A percentile compares a stretch with the other conserved stretches of the same genome.
These are phyloP conservation scores for Sarcophaga peregrina DNA, from an alignment of 1,140 invertebrate genomes.

Conservation along the genomic window DNA sequence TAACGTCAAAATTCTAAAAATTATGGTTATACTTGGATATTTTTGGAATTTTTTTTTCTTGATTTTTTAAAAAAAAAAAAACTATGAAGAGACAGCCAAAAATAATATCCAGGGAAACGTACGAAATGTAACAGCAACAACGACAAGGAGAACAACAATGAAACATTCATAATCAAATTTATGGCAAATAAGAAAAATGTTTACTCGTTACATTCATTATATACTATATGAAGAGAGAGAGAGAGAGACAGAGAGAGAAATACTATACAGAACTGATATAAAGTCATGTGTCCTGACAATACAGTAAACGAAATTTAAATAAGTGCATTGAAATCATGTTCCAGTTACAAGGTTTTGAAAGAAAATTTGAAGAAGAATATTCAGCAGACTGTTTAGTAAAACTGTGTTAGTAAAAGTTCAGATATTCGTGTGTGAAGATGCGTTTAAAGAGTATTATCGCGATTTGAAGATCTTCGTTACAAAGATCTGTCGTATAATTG, in stretches of 20 bases:
- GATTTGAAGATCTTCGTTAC: no score
- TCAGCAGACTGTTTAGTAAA: no score
- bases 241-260: background rate
- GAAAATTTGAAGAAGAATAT: no score
- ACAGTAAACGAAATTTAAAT: background rate
- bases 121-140: conserved; percentile 30
- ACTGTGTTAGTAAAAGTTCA: no score
- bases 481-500: no score
- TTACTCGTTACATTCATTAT: conserved; percentile 48
- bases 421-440: no score
- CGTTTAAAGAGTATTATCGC: no score
- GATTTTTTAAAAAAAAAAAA: background rate
- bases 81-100: conserved; percentile 10
- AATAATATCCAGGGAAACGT: background rate
- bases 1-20: conserved; percentile 66
- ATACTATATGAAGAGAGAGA: conserved; percentile 42
- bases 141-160: conserved; percentile 29
- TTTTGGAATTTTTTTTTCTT: background rate
- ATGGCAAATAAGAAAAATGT: conserved; percentile 67
- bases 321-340: background rate
- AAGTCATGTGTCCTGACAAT: background rate
- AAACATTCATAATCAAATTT: conserved; percentile 66
- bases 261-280: conserved; percentile 14
- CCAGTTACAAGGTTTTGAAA: no score
- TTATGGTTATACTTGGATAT: conserved; percentile 52